A percentile compares a stretch with the other conserved stretches of the same genome.
These are phyloP conservation scores for Rutpela maculata DNA, from an alignment of 2,888 invertebrate species.

Conservation along the genomic window DNA sequence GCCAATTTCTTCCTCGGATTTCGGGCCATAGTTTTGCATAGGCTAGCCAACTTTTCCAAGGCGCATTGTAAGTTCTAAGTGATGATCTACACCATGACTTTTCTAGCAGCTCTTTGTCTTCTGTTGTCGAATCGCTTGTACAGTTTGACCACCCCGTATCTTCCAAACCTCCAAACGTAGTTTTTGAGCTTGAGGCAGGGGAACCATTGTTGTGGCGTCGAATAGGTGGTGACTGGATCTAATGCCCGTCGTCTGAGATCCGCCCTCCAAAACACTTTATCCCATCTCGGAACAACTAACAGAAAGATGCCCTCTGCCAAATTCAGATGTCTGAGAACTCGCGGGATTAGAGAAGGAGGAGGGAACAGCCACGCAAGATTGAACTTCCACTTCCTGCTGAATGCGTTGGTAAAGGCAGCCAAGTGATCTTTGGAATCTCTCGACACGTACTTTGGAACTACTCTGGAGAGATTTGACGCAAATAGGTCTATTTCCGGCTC, in stretches of 20 bases:
- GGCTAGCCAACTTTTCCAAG: constrained; percentile 48
- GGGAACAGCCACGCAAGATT: constrained; percentile 61
- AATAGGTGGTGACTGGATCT: constrained; percentile 43
- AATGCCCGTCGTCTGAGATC: constrained; percentile 38
- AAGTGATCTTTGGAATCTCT: constrained; percentile 39
- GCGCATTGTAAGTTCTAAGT: constrained; percentile 47
- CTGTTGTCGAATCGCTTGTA: constrained; percentile 52
- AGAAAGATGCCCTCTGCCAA: constrained; percentile 54
- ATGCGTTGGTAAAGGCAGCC: constrained; percentile 50
- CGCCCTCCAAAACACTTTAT: constrained; percentile 61
- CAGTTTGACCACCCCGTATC: constrained; percentile 58
- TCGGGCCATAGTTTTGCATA: constrained; percentile 32
- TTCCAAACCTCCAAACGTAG: constrained; percentile 61
- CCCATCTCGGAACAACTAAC: constrained; percentile 57
- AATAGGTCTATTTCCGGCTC: constrained; percentile 53
- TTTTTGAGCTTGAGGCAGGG: constrained; percentile 51
- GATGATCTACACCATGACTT: constrained; percentile 50
- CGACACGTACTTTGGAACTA: constrained; percentile 49
- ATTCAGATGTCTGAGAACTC: constrained; percentile 57
- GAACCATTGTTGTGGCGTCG: constrained; percentile 46
- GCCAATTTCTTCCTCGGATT: constrained; percentile 47
- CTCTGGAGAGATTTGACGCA: constrained; percentile 46
- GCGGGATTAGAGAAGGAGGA: constrained; percentile 61
- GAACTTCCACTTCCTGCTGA: constrained; percentile 51
- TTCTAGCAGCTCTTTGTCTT: constrained; percentile 45